Conservation (phyloP, 2,888 invertebrate genomes). For the Dioctria linearis region DNA sequence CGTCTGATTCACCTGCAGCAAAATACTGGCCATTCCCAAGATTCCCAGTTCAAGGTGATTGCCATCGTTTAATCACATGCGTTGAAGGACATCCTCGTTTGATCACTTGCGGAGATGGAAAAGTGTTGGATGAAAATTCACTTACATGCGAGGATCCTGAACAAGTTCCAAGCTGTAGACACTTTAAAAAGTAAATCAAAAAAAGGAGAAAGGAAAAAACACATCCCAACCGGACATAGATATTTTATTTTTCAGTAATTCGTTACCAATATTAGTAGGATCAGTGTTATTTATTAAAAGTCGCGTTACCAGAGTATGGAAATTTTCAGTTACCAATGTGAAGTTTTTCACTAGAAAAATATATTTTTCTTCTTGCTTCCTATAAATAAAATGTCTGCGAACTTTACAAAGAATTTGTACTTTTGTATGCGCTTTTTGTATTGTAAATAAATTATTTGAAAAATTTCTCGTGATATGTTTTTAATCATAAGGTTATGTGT, state of each 20-base stretch:
- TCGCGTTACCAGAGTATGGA: constrained; percentile 31
- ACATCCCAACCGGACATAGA: too few species aligned
- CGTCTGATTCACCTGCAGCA: constrained; percentile 84
- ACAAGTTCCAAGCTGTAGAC: constrained; percentile 38
- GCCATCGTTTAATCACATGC: constrained; percentile 90
- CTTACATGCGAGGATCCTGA: constrained; percentile 83
- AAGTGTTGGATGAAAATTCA: constrained; percentile 87
- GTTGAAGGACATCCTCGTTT: constrained; percentile 91
- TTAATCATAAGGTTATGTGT: too few species aligned
- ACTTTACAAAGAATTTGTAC: constrained; percentile 16
- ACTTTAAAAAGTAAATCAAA: constrained; percentile 34
- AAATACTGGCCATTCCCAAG: constrained; percentile 95
- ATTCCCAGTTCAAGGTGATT: constrained; percentile 90
- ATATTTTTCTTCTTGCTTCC: not conserved
- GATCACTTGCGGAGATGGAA: constrained; percentile 89
- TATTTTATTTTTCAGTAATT: constrained; percentile 11
- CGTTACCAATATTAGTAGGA: constrained; percentile 12
- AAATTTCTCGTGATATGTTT: too few species aligned
- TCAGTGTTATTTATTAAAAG: constrained; percentile 30
- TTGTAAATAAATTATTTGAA: constrained; percentile 40
- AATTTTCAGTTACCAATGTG: not conserved
- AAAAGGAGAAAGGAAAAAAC: constrained; percentile 6
- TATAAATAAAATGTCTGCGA: constrained; percentile 19
- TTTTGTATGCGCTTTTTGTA: constrained; percentile 28
- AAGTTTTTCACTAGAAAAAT: not conserved